These are phyloP conservation scores for Zosterops lateralis DNA, from an alignment of 2,113 vertebrate genomes.

Conservation along the genomic window DNA sequence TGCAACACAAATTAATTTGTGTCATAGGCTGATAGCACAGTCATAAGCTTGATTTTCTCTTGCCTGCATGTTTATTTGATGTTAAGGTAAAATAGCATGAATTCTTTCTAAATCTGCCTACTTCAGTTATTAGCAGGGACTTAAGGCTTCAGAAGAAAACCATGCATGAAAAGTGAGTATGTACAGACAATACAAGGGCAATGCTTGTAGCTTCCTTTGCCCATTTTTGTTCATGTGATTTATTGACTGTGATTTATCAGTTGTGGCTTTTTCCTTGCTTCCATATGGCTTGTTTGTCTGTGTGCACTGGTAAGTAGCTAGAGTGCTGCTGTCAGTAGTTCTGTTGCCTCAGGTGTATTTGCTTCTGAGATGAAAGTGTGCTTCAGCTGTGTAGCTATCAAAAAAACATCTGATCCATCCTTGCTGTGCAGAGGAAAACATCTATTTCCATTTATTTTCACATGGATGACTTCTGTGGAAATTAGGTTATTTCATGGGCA, in stretches of 20 bases:
- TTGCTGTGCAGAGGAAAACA: not conserved
- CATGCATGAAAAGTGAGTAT: not conserved
- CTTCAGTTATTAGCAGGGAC: not conserved
- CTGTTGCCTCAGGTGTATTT: not conserved
- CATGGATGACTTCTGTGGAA: not conserved
- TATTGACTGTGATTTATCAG: not conserved
- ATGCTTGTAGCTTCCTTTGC: not conserved
- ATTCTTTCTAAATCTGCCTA: not conserved
- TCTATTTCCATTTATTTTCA: not conserved
- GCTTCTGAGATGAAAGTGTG: not conserved
- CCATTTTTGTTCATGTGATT: not conserved
- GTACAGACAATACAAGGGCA: not conserved
- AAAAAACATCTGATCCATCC: not conserved
- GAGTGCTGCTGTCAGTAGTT: not conserved
- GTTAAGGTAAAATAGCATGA: not conserved
- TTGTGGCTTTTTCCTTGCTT: not conserved
- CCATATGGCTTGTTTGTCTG: not conserved
- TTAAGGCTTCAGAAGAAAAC: not conserved
- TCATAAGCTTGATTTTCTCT: not conserved
- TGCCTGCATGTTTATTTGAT: not conserved
- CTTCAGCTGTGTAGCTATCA: not conserved
- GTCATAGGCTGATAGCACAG: not conserved
- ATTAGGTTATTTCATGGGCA: not conserved
- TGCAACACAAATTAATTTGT: not conserved
- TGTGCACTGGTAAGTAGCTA: not conserved